phyloP scores from a whole-genome alignment of 2,888 invertebrate species.

The Acleris cristana region DNA sequence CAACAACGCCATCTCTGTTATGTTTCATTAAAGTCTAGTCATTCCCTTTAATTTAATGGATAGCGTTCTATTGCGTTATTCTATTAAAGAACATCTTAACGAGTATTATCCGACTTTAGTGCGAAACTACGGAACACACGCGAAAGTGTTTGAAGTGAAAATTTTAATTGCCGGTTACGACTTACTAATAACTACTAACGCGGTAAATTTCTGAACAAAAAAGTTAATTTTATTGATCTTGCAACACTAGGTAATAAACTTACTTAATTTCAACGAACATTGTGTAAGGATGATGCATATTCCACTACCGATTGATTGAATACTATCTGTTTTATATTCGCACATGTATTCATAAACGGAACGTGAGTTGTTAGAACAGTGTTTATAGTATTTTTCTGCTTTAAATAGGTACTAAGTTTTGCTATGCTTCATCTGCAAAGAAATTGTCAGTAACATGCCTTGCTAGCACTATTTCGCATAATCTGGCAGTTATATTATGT shows the following conservation, averaged over 20 bases:
- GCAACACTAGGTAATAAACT: slow-evolving; percentile 19
- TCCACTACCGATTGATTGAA: slow-evolving; percentile 8
- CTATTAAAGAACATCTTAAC: not conserved
- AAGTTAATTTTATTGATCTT: slow-evolving; percentile 16
- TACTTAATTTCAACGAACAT: slow-evolving; percentile 18
- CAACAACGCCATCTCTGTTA: no score
- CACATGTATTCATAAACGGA: not conserved
- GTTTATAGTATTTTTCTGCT: no score
- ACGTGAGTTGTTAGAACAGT: no score
- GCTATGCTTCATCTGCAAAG: no score
- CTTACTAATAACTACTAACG: slow-evolving; percentile 23
- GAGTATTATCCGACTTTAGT: not conserved
- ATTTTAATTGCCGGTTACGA: slow-evolving; percentile 23
- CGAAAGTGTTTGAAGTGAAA: slow-evolving; percentile 11
- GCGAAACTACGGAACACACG: slow-evolving; percentile 18
- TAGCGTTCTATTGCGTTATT: slow-evolving; percentile 1
- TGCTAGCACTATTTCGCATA: no score
- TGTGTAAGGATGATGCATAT: slow-evolving; percentile 21
- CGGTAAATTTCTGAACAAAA: slow-evolving; percentile 11
- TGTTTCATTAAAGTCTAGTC: not conserved
- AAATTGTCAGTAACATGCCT: no score
- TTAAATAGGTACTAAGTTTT: no score
- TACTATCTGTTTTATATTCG: not conserved
- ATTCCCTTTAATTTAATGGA: slow-evolving; percentile 6
- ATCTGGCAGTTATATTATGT: no score